Evolutionary conservation across 2,113 vertebrate genomes (phyloP).

Genomic region (Montifringilla adamsi): DNA sequence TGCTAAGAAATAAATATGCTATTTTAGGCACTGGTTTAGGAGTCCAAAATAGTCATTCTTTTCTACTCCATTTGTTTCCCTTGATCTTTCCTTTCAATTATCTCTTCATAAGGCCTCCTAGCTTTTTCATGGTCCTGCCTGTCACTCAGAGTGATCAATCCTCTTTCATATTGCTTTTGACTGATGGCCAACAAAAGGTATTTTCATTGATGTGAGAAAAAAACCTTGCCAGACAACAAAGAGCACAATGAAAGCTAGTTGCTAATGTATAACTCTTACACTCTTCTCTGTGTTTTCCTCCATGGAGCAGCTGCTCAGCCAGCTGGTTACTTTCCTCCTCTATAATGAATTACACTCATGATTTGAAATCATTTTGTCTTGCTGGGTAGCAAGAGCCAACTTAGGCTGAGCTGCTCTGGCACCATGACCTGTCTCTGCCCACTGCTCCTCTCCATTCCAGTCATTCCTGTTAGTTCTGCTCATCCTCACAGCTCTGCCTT

Average conservation of each 20-base stretch:
- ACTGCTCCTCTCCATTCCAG: neutral
- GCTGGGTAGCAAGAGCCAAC: neutral
- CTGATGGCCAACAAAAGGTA: constrained; percentile 7
- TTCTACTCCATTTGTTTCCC: constrained; percentile 8
- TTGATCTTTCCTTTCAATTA: constrained; percentile 23
- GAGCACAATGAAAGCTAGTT: neutral
- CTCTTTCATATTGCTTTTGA: constrained; percentile 11
- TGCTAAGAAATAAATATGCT: constrained; percentile 25
- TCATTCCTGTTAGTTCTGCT: neutral
- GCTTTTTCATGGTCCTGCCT: neutral
- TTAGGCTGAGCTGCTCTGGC: neutral
- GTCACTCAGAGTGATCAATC: neutral
- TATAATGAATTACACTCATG: neutral
- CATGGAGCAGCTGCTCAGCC: neutral
- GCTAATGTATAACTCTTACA: neutral
- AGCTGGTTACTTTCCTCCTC: neutral
- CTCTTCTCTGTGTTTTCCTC: neutral
- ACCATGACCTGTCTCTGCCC: neutral
- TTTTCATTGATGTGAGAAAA: constrained; percentile 5
- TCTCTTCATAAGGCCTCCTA: neutral
- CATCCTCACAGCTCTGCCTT: neutral
- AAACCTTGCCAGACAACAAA: constrained; percentile 4
- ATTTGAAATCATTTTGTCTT: neutral
- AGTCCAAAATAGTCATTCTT: neutral
- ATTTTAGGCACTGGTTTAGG: neutral